Evolutionary conservation across 2,797 vertebrate genomes (phyloP), one percentile per base, ranked within the genome.

Genomic region (Characodon lateralis): DNA sequence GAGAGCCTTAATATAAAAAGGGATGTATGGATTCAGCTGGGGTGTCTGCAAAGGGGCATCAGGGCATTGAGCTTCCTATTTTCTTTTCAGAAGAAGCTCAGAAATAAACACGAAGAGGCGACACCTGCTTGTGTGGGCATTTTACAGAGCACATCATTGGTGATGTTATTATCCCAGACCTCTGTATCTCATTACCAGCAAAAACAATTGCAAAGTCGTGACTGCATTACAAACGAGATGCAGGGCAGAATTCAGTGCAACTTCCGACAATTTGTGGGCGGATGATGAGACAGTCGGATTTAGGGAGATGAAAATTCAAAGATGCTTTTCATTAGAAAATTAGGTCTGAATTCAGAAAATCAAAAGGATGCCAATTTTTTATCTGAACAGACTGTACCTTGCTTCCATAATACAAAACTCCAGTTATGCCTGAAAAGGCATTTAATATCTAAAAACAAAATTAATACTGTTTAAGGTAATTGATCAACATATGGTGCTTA

Each of bases 1-100:
- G 71, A 20, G 26, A 39, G 35, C 77, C 26, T n/a, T 14, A 28
- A 75, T 59, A 79, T 61, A 83, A 80, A 85, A 82, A 24, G 80
- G 16, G 59, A 51, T 35, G 46, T 65, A 73, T n/a, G 41, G 66
- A 63, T 78, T 59, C 58, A 72, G 78, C 66, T 26, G 46, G 24
- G 77, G 28, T 68, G 71, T 70, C 66, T 76, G 66, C 71, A 74
- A 20, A 66, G 53, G 1, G 22, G 10, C 74, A 72, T 72, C 35
- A 79, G 14, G n/a, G 28, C 48, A 71, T 65, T 72, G 71, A 20
- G 74, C 8, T 74, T 70, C 68, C 35, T 7, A 48, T 41, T 73
- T 59, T 20, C 74, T 80, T 81, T 68, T 73, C 68, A 78, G 24
- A 71, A 46, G 48, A 68, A 74, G 69, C 39, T 31, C 6, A 0